Conservation (phyloP, 2,888 invertebrate species). For the Heteromyza rotundicornis region DNA sequence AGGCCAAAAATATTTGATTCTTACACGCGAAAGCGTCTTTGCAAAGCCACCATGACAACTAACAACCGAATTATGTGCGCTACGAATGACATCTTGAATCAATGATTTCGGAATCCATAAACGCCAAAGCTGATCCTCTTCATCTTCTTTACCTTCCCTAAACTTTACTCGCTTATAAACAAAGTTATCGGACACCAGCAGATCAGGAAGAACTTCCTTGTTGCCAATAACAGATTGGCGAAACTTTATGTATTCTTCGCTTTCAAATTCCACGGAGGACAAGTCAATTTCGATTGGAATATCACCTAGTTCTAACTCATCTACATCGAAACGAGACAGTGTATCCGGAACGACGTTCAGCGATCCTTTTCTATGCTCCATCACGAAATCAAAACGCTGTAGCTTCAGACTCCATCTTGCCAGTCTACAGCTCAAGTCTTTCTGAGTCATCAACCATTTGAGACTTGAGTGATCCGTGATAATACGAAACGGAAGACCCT, state of each 20-base stretch:
- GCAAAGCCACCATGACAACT: conserved; percentile 15
- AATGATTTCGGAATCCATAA: not conserved
- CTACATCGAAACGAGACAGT: not conserved
- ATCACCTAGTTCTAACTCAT: not conserved
- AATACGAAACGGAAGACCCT: not conserved
- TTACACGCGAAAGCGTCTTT: conserved; percentile 3
- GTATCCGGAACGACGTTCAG: conserved; percentile 6
- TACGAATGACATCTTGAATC: not conserved
- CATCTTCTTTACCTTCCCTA: not conserved
- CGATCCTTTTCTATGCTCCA: conserved; percentile 12
- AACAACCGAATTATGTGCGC: conserved; percentile 8
- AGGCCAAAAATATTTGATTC: conserved; percentile 11
- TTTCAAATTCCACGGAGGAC: not conserved
- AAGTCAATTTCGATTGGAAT: not conserved
- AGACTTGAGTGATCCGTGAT: not conserved
- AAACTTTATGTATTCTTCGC: not conserved
- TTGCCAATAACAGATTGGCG: not conserved
- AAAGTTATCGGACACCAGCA: not conserved
- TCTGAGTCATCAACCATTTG: not conserved
- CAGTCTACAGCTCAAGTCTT: conserved; percentile 5
- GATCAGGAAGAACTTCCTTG: not conserved
- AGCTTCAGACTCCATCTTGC: conserved; percentile 8
- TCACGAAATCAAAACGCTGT: not conserved
- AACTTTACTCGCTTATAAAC: not conserved
- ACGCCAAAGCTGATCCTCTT: not conserved